Conservation (phyloP, 2,113 vertebrate genomes). For the Raja brachyura region DNA sequence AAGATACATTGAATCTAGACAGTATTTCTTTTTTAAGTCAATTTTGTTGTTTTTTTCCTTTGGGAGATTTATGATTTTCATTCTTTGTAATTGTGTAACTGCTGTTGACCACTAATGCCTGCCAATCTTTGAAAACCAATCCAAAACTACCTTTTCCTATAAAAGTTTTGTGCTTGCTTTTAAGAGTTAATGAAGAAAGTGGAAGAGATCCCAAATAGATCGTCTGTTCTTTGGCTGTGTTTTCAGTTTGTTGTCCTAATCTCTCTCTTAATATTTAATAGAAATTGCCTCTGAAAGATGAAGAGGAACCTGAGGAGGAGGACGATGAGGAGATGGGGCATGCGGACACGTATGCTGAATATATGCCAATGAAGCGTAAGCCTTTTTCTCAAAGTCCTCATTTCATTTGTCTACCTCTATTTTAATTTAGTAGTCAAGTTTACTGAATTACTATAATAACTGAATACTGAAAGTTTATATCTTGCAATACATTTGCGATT, state of each 20-base stretch:
- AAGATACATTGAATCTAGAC: background rate
- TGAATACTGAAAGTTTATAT: no score
- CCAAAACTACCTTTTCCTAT: background rate
- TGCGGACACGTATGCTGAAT: slow-evolving; percentile 93
- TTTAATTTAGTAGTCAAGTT: background rate
- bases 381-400: background rate
- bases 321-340: slow-evolving; percentile 96
- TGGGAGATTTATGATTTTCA: background rate
- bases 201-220: background rate
- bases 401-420: background rate
- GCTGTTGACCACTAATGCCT: background rate
- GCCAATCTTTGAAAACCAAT: background rate
- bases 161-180: background rate
- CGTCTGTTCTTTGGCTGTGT: no score
- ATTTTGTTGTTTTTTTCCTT: background rate
- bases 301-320: slow-evolving; percentile 93
- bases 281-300: slow-evolving; percentile 84
- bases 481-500: no score
- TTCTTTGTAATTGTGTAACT: background rate
- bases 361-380: slow-evolving; percentile 97
- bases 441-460: no score
- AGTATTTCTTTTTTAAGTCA: background rate
- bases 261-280: slow-evolving; percentile 45
- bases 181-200: background rate
- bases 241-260: slow-evolving; percentile 12